These are phyloP conservation scores for Melanotaenia maccullochi DNA, from an alignment of 2,797 vertebrate species.

Conservation along the genomic window DNA sequence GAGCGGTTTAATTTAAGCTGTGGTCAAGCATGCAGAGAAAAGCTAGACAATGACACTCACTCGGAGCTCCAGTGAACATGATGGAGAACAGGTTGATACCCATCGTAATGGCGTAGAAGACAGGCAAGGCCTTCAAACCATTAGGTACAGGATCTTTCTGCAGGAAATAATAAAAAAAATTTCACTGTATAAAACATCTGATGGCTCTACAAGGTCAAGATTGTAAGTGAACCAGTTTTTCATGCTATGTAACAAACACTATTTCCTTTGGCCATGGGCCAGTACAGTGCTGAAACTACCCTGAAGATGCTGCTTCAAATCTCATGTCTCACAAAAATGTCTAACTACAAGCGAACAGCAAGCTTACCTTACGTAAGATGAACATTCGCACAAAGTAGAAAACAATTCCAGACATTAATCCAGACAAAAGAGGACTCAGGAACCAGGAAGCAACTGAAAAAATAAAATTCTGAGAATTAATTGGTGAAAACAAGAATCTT, in stretches of 20 bases:
- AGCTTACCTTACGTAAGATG: slow-evolving; percentile 93
- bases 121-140: slow-evolving; percentile 91
- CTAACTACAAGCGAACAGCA: not conserved
- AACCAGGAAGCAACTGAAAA: slow-evolving; percentile 95
- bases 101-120: slow-evolving; percentile 95
- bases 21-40: slow-evolving; percentile 72
- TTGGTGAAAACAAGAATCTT: not conserved
- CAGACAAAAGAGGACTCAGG: slow-evolving; percentile 95
- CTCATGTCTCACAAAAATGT: slow-evolving; percentile 4
- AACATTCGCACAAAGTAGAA: slow-evolving; percentile 92
- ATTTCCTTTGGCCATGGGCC: not conserved
- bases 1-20: slow-evolving; percentile 75
- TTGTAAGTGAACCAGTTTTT: slow-evolving; percentile 14
- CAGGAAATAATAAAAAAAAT: slow-evolving; percentile 35
- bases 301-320: not conserved
- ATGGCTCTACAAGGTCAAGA: slow-evolving; percentile 3
- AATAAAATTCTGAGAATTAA: not conserved
- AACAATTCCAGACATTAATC: slow-evolving; percentile 92
- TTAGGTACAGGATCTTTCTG: slow-evolving; percentile 96
- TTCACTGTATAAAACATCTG: not conserved
- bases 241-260: slow-evolving; percentile 13
- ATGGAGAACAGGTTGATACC: slow-evolving; percentile 97
- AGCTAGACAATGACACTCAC: slow-evolving; percentile 87
- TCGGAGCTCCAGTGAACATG: slow-evolving; percentile 91
- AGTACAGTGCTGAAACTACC: slow-evolving; percentile 6